Conservation (phyloP, 2,888 invertebrate species). For the Agriotes lineatus region DNA sequence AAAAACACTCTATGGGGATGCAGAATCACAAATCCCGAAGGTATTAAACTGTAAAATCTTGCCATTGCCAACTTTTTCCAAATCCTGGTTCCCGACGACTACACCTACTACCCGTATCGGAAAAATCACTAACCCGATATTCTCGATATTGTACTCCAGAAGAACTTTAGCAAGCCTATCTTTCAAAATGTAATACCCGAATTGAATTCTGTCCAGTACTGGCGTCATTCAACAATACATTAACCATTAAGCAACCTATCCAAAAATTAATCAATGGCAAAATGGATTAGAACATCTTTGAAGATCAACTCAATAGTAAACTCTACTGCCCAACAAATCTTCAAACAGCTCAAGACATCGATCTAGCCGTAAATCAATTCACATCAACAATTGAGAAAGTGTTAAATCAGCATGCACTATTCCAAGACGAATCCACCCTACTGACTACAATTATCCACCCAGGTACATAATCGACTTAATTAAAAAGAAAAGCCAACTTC, state of each 20-base stretch:
- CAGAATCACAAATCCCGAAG: too few species aligned
- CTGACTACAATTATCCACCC: neutral
- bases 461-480: neutral
- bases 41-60: too few species aligned
- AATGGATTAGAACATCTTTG: too few species aligned
- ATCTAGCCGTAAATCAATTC: slow-evolving; percentile 2
- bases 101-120: slow-evolving; percentile 35
- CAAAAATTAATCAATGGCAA: too few species aligned
- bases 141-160: slow-evolving; percentile 28
- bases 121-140: slow-evolving; percentile 36
- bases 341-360: slow-evolving; percentile 1
- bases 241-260: slow-evolving; percentile 18
- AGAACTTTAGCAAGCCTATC: slow-evolving; percentile 24
- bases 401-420: neutral
- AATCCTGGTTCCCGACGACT: slow-evolving; percentile 28
- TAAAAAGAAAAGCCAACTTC: slow-evolving; percentile 6
- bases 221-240: slow-evolving; percentile 23
- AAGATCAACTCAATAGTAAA: too few species aligned
- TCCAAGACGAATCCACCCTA: neutral
- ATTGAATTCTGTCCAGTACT: slow-evolving; percentile 33
- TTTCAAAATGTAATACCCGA: slow-evolving; percentile 31
- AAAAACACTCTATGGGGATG: slow-evolving; percentile 28
- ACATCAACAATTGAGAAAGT: slow-evolving; percentile 11
- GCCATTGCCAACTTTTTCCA: slow-evolving; percentile 21
- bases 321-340: neutral